Percentiles rank a stretch among this genome's conserved stretches.
Evolutionary conservation across 1,140 invertebrate species (phyloP).

Genomic region (Coenobita brevimanus): DNA sequence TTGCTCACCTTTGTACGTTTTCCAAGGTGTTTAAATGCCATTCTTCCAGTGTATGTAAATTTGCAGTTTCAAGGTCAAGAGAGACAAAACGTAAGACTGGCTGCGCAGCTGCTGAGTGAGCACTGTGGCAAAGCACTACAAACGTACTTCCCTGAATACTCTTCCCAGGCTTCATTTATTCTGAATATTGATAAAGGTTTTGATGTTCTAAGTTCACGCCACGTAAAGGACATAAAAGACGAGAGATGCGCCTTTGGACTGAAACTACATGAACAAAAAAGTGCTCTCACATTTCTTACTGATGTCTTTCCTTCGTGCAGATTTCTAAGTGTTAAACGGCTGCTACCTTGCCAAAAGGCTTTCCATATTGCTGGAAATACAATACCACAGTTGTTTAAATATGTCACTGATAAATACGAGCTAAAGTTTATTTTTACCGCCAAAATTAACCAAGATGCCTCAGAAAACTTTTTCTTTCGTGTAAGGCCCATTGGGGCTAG

Average conservation of each 20-base stretch:
- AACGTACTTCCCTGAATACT: conserved; percentile 10
- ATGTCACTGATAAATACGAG: conserved; percentile 19
- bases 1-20: too few relatives aligned
- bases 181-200: conserved; percentile 32
- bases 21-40: not conserved
- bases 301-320: conserved; percentile 6
- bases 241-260: conserved; percentile 28
- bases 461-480: conserved; percentile 18
- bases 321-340: not conserved
- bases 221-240: conserved; percentile 9
- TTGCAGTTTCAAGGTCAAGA: conserved; percentile 10
- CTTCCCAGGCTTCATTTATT: conserved; percentile 26
- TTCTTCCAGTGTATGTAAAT: not conserved
- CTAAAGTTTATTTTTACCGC: not conserved
- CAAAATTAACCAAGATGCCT: not conserved
- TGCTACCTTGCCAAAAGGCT: conserved; percentile 37
- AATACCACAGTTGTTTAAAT: conserved; percentile 9
- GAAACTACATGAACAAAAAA: conserved; percentile 5
- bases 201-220: conserved; percentile 17
- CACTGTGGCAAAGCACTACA: conserved; percentile 16
- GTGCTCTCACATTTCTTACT: conserved; percentile 31
- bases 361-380: conserved; percentile 17
- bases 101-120: conserved; percentile 22
- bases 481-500: not conserved
- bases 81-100: conserved; percentile 19